Base-by-base conservation (phyloP, 2,888 invertebrate species). In the Petrolisthes cinctipes region DNA sequence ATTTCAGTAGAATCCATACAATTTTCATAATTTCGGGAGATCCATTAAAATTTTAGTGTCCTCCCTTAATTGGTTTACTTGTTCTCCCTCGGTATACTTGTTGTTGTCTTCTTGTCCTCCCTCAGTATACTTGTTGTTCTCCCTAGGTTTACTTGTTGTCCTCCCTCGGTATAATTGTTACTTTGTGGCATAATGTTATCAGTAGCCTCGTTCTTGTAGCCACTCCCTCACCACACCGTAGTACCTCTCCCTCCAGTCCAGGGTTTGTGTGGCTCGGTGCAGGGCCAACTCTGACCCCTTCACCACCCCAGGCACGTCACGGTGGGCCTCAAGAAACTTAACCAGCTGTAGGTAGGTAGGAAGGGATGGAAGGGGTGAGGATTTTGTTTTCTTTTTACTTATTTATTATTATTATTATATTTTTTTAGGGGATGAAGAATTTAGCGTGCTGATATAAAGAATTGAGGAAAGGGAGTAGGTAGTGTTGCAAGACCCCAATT, bases 221-320 rank as follows among this genome's bases (percentile, higher is more conserved):
- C 88, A 88, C 73, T 68, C 53, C 53, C 80, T 51, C 14, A 88
- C 81, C n/a, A 17, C 66, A 7, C 61, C 82, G 83, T 92, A 92
- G 89, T 93, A 92, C n/a, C 91, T 91, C 51, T 92, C 89, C 92
- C 93, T 93, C 93, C 93, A 93, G 57, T 91, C 91, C 37, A 93
- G 92, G 91, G 93, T 93, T 37, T 14, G 14, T 5, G 20, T 56
- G 37, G 57, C 75, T 6, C 54, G 20, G 37, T 37, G 14, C 0
- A 83, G 73, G 5, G 75, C 83, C 1, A 20, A 73, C 57, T 83
- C 76, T 11, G 83, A 83, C 4, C 75, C 83, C 57, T 23, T 54
- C 57, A 75, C 83, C n/a, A 83, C 75, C 0, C 57, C 11, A 2
- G 66, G 75, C n/a, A 75, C 14, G 7, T 83, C 75, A 53, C 37